Evolutionary conservation across 2,113 vertebrate genomes (phyloP).

Genomic region (Salvelinus fontinalis): DNA sequence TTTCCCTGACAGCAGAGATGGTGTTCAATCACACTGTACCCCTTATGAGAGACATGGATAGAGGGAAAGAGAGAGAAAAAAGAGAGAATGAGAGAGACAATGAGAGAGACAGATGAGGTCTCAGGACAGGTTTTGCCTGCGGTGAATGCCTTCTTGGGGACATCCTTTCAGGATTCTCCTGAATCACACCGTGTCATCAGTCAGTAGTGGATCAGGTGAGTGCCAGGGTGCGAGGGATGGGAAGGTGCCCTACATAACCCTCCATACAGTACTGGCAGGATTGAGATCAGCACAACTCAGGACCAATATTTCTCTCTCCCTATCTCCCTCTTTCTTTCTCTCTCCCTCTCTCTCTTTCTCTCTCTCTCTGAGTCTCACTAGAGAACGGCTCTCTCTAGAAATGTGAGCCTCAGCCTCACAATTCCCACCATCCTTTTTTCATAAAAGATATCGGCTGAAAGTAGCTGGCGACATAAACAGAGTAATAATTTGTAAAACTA

Average conservation of each 20-base stretch:
- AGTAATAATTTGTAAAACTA: slow-evolving; percentile 73
- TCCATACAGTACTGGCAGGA: slow-evolving; percentile 20
- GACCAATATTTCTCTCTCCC: background rate
- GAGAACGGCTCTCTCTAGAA: slow-evolving; percentile 23
- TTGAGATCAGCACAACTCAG: slow-evolving; percentile 20
- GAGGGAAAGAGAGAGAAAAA: slow-evolving; percentile 3
- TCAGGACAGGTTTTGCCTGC: slow-evolving; percentile 14
- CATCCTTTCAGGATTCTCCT: slow-evolving; percentile 48
- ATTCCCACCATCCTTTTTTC: slow-evolving; percentile 41
- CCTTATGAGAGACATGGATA: background rate
- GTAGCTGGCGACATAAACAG: slow-evolving; percentile 65
- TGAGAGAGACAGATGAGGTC: background rate
- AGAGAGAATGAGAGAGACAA: too few relatives aligned
- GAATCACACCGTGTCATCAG: slow-evolving; percentile 62
- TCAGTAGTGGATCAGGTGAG: slow-evolving; percentile 62
- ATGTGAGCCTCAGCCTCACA: slow-evolving; percentile 19
- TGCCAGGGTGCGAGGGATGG: slow-evolving; percentile 41
- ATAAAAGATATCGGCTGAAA: slow-evolving; percentile 65
- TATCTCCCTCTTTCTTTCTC: slow-evolving; percentile 48
- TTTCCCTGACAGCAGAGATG: slow-evolving; percentile 13
- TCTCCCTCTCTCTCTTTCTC: slow-evolving; percentile 10
- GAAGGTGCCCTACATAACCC: slow-evolving; percentile 59
- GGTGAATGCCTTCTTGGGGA: slow-evolving; percentile 59
- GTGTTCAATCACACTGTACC: slow-evolving; percentile 44
- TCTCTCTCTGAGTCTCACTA: slow-evolving; percentile 22